Conservation (phyloP, 2,888 invertebrate species). For the Nowickia ferox region DNA sequence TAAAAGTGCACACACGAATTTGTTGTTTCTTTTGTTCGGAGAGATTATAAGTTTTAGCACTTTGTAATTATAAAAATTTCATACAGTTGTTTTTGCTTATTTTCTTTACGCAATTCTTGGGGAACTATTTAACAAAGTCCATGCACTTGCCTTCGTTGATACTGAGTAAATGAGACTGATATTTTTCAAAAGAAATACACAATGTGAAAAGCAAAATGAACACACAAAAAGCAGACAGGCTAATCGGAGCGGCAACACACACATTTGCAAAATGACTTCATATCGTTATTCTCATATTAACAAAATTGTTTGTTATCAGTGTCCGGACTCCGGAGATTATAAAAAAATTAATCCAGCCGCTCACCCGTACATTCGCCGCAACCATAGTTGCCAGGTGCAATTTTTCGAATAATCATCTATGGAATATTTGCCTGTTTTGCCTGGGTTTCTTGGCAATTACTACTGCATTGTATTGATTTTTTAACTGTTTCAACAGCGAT, state of each 20-base stretch:
- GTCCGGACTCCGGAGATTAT: background rate
- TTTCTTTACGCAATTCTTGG: background rate
- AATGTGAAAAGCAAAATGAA: constrained; percentile 1
- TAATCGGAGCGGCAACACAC: constrained; percentile 21
- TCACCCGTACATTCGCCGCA: background rate
- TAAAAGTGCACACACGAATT: too few relatives aligned
- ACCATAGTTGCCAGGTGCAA: background rate
- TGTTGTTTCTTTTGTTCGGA: background rate
- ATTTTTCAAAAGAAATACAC: constrained; percentile 4
- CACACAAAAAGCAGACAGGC: constrained; percentile 1
- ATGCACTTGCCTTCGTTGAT: background rate
- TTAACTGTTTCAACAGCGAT: too few relatives aligned
- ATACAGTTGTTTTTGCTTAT: background rate
- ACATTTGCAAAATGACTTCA: constrained; percentile 42
- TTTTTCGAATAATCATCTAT: too few relatives aligned
- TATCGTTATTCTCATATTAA: constrained; percentile 34
- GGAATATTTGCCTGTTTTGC: too few relatives aligned
- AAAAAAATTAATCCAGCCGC: constrained; percentile 18
- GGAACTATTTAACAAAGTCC: background rate
- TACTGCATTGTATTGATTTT: too few relatives aligned
- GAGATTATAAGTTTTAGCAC: background rate
- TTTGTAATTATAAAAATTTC: background rate
- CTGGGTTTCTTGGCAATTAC: too few relatives aligned
- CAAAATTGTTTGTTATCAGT: constrained; percentile 44
- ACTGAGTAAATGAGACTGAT: constrained; percentile 26